phyloP scores from a whole-genome alignment of 2,113 vertebrate genomes.

The Furnarius figulus region DNA sequence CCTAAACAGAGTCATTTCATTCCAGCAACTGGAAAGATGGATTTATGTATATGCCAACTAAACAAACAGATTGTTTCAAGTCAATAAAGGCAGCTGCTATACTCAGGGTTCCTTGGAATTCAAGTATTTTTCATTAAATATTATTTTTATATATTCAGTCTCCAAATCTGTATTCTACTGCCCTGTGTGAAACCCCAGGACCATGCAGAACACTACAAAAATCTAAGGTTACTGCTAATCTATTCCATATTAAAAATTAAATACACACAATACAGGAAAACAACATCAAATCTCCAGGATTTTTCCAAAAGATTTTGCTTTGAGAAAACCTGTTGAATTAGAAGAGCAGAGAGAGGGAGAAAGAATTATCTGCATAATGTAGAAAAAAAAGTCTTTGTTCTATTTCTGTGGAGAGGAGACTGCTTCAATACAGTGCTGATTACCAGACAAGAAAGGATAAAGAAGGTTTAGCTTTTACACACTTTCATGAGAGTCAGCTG shows the following conservation, averaged over 20 bases:
- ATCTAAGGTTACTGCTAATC: background rate
- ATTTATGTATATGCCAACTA: background rate
- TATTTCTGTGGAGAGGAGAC: background rate
- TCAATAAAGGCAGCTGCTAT: background rate
- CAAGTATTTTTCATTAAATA: background rate
- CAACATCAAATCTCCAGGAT: background rate
- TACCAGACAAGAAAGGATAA: background rate
- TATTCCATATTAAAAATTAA: background rate
- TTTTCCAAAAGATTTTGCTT: background rate
- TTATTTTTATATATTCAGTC: background rate
- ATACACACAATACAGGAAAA: background rate
- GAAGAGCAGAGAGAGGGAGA: background rate
- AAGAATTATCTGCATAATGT: background rate
- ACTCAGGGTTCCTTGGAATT: background rate
- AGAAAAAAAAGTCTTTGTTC: background rate
- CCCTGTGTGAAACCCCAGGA: background rate
- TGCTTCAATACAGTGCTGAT: background rate
- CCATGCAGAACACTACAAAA: background rate
- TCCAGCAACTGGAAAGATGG: background rate
- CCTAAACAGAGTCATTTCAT: background rate
- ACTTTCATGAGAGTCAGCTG: background rate
- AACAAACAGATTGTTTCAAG: background rate
- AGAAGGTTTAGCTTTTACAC: background rate
- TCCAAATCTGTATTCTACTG: background rate
- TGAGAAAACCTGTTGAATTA: background rate